These are phyloP conservation scores for Plutomurus gul DNA, from an alignment of 1,140 invertebrate genomes.

Conservation along the genomic window DNA sequence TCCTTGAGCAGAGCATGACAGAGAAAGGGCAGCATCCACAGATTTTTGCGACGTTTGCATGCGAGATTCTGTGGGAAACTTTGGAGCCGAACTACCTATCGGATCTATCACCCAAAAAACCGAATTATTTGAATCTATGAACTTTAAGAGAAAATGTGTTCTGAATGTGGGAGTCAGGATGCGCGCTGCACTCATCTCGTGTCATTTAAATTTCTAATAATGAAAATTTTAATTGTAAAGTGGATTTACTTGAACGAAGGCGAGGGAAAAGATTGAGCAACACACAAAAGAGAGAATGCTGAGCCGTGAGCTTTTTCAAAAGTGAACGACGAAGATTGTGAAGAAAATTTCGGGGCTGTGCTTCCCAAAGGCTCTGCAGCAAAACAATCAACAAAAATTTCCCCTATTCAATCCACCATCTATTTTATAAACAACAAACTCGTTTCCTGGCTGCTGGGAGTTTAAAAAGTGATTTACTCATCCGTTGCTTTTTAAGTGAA, in stretches of 20 bases:
- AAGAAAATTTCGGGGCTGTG: constrained; percentile 39
- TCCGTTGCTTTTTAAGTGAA: no score
- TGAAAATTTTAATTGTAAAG: not conserved
- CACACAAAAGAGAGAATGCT: constrained; percentile 55
- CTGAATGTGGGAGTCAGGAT: not conserved
- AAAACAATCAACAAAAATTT: not conserved
- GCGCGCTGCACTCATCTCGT: not conserved
- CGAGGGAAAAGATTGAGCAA: constrained; percentile 50
- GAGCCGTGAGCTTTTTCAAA: constrained; percentile 41
- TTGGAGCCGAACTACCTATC: constrained; percentile 68
- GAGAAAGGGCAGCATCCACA: constrained; percentile 46
- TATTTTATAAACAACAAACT: not conserved
- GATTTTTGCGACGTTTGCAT: constrained; percentile 53
- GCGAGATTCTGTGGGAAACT: constrained; percentile 58
- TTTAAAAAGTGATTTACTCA: no score
- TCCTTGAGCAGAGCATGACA: constrained; percentile 49
- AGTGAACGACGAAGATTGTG: not conserved
- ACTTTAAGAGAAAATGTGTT: not conserved
- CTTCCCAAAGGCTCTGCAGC: constrained; percentile 40
- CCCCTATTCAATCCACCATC: not conserved
- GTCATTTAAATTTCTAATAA: not conserved
- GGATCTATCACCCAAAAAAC: constrained; percentile 61
- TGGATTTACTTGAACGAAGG: constrained; percentile 53
- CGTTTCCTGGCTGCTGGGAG: not conserved
- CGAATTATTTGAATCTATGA: not conserved